Evolutionary conservation across 1,140 invertebrate species (phyloP).

Genomic region (Papilio polyxenes): DNA sequence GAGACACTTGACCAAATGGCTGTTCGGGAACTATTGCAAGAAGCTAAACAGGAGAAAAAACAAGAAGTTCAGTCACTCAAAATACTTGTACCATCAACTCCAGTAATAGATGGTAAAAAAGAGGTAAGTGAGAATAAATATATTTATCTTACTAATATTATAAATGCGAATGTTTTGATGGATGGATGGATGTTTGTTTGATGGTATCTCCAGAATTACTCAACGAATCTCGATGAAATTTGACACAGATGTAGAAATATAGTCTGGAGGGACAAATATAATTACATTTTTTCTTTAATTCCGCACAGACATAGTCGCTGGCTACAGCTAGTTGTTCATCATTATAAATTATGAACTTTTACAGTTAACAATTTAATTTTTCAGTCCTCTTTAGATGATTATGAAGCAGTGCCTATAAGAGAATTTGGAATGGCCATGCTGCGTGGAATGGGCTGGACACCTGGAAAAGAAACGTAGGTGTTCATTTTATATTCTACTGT

Average conservation of each 20-base stretch:
- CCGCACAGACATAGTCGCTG: too few relatives aligned
- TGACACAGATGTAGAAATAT: too few relatives aligned
- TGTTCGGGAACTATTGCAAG: conserved; percentile 82
- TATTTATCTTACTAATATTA: too few relatives aligned
- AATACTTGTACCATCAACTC: conserved; percentile 79
- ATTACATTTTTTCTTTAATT: too few relatives aligned
- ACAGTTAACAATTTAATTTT: conserved; percentile 48
- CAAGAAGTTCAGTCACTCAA: conserved; percentile 69
- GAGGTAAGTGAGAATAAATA: conserved; percentile 71
- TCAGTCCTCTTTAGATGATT: conserved; percentile 91
- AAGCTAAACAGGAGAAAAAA: conserved; percentile 69
- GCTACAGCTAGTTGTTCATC: background rate
- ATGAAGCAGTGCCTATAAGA: conserved; percentile 93
- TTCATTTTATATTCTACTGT: conserved; percentile 1
- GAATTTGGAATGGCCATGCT: conserved; percentile 96
- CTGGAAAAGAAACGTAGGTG: conserved; percentile 82
- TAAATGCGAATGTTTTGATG: too few relatives aligned
- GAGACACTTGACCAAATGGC: conserved; percentile 80
- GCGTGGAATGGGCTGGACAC: conserved; percentile 96
- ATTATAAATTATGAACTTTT: background rate
- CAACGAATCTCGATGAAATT: too few relatives aligned
- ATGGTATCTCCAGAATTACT: too few relatives aligned
- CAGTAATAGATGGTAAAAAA: conserved; percentile 81
- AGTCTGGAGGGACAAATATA: too few relatives aligned
- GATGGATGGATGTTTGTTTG: too few relatives aligned